Base-by-base conservation (phyloP, 1,140 invertebrate species). In the Microvelia longipes region DNA sequence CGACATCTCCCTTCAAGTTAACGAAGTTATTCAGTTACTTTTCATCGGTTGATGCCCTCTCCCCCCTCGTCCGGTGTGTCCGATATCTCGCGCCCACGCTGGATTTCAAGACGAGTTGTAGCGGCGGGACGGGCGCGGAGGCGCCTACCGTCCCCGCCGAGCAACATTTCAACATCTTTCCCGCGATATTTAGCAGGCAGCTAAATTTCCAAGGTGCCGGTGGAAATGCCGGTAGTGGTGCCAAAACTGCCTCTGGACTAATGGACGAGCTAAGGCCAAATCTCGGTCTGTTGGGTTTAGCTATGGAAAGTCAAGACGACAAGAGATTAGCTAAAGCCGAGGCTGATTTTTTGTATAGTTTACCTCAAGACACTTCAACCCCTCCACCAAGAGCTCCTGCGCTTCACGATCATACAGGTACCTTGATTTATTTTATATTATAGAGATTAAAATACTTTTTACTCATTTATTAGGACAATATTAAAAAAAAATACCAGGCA, bases 91-190 rank as follows among this genome's bases (percentile, higher is more conserved):
- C 29, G 28, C 28, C 19, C 28, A 70, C 63, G 65, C 64, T 72
- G 71, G 71, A 72, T n/a, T 72, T 72, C 69, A 72, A 72, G 62
- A 69, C 66, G 61, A 70, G 69, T 65, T 70, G 66, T 60, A 61
- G 61, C 19, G 35, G 30, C 27, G 70, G n/a, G 15, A 62, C 19
- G 1, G 61, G 61, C 25, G 25, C 5, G 13, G 68, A 25, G 2
- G 26, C 35, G 24, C 30, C 69, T 14, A 68, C 71, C 29, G 67
- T 68, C 50, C 72, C 82, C 74, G 78, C 81, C 62, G 81, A 83
- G 75, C 89, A 91, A 76, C 90, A 92, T 81, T 92, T 92, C 83
- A 92, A 92, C 81, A 92, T 92, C 74, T 92, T 92, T 79, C 90
- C 90, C 72, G 90, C 90, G 66, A 91, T 92, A 76, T 92, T 92